phyloP scores from a whole-genome alignment of 2,113 vertebrate genomes.

The Miniopterus natalensis region DNA sequence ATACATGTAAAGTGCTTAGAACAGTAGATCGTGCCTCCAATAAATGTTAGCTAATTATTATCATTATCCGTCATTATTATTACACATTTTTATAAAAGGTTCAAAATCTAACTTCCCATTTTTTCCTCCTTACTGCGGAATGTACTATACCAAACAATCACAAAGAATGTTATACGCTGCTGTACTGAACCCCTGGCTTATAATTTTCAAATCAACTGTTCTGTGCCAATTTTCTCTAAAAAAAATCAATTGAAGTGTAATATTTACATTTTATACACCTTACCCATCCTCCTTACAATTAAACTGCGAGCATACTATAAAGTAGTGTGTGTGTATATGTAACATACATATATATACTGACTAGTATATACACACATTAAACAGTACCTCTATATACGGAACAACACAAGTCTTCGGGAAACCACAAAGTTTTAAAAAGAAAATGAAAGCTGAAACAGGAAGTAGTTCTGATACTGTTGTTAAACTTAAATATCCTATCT shows the following conservation, averaged over 20 bases:
- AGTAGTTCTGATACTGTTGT: not conserved
- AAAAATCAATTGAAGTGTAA: not conserved
- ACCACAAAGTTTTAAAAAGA: conserved; percentile 40
- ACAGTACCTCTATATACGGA: not conserved
- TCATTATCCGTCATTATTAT: not conserved
- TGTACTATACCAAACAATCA: not conserved
- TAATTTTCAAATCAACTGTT: conserved; percentile 31
- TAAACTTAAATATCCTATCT: not conserved
- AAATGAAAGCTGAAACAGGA: conserved; percentile 43
- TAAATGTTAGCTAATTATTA: not conserved
- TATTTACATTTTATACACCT: conserved; percentile 43
- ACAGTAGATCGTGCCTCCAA: not conserved
- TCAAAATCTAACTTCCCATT: not conserved
- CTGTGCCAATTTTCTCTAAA: conserved; percentile 6
- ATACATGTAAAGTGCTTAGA: not conserved
- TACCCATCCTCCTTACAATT: not conserved
- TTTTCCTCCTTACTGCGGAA: not conserved
- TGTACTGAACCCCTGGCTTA: not conserved
- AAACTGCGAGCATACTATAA: not conserved
- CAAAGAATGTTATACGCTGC: not conserved
- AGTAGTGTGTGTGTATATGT: not conserved
- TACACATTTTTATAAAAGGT: not conserved
- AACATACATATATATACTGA: too few relatives aligned
- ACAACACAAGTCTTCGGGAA: not conserved
- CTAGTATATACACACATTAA: not conserved